phyloP scores from a whole-genome alignment of 2,888 invertebrate genomes.

The Drosophila atroscutellata region DNA sequence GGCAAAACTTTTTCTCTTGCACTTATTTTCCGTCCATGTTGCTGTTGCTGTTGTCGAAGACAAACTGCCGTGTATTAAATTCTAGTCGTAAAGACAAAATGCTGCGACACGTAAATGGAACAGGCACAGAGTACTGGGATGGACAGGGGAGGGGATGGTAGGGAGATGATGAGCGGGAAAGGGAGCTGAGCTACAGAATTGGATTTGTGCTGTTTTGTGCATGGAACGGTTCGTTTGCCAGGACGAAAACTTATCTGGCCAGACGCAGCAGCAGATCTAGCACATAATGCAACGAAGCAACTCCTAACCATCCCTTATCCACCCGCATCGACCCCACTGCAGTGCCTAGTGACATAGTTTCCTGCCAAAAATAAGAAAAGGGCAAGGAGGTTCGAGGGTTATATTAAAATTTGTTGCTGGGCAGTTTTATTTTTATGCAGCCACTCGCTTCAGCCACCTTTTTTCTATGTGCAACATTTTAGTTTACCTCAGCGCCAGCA shows the following conservation, averaged over 20 bases:
- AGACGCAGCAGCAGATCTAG: constrained; percentile 36
- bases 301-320: neutral
- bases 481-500: constrained; percentile 28
- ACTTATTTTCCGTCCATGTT: neutral
- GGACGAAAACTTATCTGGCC: constrained; percentile 53
- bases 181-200: constrained; percentile 42
- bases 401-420: constrained; percentile 76
- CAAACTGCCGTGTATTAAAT: constrained; percentile 80
- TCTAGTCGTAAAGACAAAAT: constrained; percentile 79
- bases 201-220: constrained; percentile 63
- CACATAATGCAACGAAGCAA: constrained; percentile 32
- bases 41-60: constrained; percentile 62
- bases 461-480: constrained; percentile 57
- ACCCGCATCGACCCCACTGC: neutral
- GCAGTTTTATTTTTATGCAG: constrained; percentile 67
- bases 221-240: constrained; percentile 63
- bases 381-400: constrained; percentile 36
- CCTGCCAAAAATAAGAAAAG: constrained; percentile 8
- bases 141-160: fast-evolving
- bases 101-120: constrained; percentile 62
- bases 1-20: constrained; percentile 32
- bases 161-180: neutral
- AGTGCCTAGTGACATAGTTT: constrained; percentile 69
- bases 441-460: constrained; percentile 4
- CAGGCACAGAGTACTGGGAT: neutral